These are phyloP conservation scores for Semaprochilodus insignis DNA, from an alignment of 2,797 vertebrate genomes.

Conservation along the genomic window DNA sequence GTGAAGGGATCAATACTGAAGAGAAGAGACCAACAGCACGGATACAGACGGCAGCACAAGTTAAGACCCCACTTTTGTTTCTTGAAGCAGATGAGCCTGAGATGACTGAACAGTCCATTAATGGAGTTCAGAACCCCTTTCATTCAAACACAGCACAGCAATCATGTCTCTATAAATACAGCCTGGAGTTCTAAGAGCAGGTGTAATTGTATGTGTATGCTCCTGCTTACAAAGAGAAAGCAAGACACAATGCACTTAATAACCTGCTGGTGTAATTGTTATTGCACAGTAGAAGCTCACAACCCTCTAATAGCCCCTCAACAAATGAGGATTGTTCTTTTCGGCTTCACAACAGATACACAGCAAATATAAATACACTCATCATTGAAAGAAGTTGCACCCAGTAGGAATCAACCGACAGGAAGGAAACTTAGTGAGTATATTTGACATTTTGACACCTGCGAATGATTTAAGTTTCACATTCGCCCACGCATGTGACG, in stretches of 20 bases:
- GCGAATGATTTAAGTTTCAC: too few species aligned
- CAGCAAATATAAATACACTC: too few species aligned
- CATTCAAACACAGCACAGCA: neutral
- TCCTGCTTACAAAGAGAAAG: conserved; percentile 23
- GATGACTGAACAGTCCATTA: neutral
- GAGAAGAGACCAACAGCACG: neutral
- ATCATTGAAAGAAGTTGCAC: too few species aligned
- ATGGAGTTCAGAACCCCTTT: neutral
- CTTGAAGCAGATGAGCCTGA: neutral
- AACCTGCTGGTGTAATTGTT: conserved; percentile 13
- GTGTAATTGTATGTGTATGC: conserved; percentile 19
- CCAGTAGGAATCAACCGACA: too few species aligned
- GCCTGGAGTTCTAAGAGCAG: conserved; percentile 1
- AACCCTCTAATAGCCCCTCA: neutral
- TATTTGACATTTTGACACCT: too few species aligned
- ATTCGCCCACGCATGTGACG: too few species aligned
- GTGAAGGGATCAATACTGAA: conserved; percentile 10
- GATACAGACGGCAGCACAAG: neutral
- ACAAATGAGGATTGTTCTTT: conserved; percentile 8
- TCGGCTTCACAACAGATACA: neutral
- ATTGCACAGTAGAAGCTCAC: neutral
- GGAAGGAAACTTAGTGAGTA: too few species aligned
- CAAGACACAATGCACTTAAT: conserved; percentile 2
- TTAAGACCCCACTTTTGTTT: conserved; percentile 18
- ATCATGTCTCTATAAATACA: neutral